A percentile compares a stretch with the other conserved stretches of the same genome.
phyloP scores from a whole-genome alignment of 1,140 invertebrate species.

The Fopius arisanus region DNA sequence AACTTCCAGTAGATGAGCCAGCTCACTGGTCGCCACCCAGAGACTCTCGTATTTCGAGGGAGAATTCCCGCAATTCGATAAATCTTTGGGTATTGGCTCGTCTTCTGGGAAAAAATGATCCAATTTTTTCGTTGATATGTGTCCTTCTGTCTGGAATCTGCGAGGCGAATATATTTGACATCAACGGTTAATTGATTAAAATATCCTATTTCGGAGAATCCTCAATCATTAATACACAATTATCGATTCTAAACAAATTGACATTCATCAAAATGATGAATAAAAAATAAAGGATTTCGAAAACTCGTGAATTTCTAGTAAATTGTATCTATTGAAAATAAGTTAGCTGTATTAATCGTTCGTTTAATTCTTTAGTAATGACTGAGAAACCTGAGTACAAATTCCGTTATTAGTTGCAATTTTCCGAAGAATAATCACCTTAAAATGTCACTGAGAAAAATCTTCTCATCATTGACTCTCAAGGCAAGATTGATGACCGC shows the following conservation, averaged over 20 bases:
- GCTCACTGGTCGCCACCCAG: slow-evolving; percentile 42
- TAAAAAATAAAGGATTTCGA: no score
- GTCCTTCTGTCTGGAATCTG: slow-evolving; percentile 68
- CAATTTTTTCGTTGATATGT: slow-evolving; percentile 66
- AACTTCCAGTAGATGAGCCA: slow-evolving; percentile 61
- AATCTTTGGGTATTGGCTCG: slow-evolving; percentile 45
- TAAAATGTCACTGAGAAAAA: slow-evolving; percentile 69
- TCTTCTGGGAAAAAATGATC: slow-evolving; percentile 68
- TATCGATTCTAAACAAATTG: no score
- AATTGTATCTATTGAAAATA: no score
- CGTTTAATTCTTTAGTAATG: slow-evolving; percentile 6
- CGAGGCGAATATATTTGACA: background rate
- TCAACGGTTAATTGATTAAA: slow-evolving; percentile 3
- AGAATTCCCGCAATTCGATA: slow-evolving; percentile 37
- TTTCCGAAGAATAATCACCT: slow-evolving; percentile 54
- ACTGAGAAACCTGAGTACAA: slow-evolving; percentile 16
- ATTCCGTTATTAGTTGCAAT: no score
- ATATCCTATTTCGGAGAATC: no score
- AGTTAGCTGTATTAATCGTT: no score
- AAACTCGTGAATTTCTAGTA: no score
- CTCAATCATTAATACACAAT: background rate
- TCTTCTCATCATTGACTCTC: slow-evolving; percentile 65
- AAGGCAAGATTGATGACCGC: slow-evolving; percentile 67
- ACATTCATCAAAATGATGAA: no score
- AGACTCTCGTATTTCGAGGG: slow-evolving; percentile 56